A percentile compares a stretch with the other conserved stretches of the same genome.
Evolutionary conservation across 2,888 invertebrate species (phyloP).

Genomic region (Pachycephus smyrnensis): DNA sequence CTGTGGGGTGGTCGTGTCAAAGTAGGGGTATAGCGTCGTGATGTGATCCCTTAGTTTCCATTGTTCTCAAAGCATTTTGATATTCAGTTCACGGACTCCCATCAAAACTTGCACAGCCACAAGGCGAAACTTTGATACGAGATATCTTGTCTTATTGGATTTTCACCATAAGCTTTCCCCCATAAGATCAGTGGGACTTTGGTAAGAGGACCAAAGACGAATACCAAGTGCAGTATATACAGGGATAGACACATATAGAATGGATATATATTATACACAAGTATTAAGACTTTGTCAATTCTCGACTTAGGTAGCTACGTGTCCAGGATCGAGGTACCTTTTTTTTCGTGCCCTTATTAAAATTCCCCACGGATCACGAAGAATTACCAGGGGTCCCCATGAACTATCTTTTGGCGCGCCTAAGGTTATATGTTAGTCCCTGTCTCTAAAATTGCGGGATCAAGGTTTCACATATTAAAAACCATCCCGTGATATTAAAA

Average conservation of each 20-base stretch:
- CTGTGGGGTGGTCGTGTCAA: neutral
- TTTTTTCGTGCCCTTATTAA: conserved; percentile 26
- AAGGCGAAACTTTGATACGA: conserved; percentile 48
- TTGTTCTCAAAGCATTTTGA: conserved; percentile 34
- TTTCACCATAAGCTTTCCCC: conserved; percentile 11
- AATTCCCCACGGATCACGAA: conserved; percentile 36
- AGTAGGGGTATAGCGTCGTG: neutral
- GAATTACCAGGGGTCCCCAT: conserved; percentile 21
- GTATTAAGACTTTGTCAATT: neutral
- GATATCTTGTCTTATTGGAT: conserved; percentile 54
- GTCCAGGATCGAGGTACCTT: neutral
- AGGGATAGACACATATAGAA: neutral
- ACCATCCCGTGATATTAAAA: conserved; percentile 42
- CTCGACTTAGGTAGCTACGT: neutral
- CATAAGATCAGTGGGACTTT: neutral
- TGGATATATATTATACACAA: neutral
- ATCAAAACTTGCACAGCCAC: conserved; percentile 57
- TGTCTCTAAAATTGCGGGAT: conserved; percentile 14
- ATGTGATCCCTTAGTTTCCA: neutral
- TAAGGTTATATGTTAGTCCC: conserved; percentile 12
- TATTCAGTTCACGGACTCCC: conserved; percentile 54
- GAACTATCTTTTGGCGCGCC: conserved; percentile 1
- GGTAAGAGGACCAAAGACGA: neutral
- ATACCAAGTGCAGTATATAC: neutral
- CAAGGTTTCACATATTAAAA: conserved; percentile 44